Base-by-base conservation (phyloP, 2,113 vertebrate genomes). In the Craseonycteris thonglongyai region DNA sequence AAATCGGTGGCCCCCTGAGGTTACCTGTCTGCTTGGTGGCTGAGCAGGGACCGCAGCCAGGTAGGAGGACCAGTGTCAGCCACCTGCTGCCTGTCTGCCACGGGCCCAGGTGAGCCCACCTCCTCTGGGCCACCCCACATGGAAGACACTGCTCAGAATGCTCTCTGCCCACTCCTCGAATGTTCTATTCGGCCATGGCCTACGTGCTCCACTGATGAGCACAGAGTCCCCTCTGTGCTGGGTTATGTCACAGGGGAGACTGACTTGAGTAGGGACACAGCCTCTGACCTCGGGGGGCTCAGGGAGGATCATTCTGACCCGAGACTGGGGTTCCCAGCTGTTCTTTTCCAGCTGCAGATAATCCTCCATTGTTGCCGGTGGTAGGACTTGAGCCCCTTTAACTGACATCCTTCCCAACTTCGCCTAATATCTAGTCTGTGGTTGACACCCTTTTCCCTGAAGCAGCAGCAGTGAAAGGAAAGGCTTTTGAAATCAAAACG, bases 401-500 rank as follows among this genome's bases (percentile, higher is more conserved):
- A 89, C 66, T 30, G 82, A 69, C 26, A 45, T 59, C 58, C n/a
- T 84, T 63, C 65, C 65, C 93, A 22, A 47, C 58, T 91, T 84
- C 49, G 78, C 85, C 85, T 51, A 81, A 71, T 51, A 68, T n/a
- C 76, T 38, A 14, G 51, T n/a, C 79, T 7, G 18, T 9, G 45
- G 75, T 4, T 80, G 86, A 49, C 33, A 24, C 75, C 79, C 51
- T 76, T 45, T 88, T 35, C 74, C 69, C 79, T 4, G 87, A 79
- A 96, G 45, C 69, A 66, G 74, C 56, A 35, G 87, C 69, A 14
- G 2, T 63, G 54, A 61, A 75, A 75, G 72, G 78, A 19, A 79
- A 65, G 47, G 15, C 24, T 89, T 94, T 91, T 38, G 78, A 95
- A 94, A 95, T 96, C 47, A 54, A 69, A 95, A 83, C 58, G 63